phyloP scores from a whole-genome alignment of 2,888 invertebrate species.

The Ditylenchus weischeri region DNA sequence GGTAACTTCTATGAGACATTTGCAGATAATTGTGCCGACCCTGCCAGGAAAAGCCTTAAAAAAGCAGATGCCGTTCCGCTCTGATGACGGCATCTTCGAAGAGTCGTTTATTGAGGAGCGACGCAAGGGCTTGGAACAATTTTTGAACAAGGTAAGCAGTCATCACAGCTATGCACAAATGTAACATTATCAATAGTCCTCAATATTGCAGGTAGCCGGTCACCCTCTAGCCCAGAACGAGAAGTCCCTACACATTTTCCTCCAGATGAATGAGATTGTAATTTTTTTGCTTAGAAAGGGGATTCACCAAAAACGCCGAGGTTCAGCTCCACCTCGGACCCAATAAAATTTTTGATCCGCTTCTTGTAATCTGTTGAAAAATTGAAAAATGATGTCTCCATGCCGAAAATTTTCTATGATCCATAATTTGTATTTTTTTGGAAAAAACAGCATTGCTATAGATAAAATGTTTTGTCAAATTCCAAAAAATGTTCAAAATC shows the following conservation, averaged over 20 bases:
- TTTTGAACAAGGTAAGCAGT: conserved; percentile 84
- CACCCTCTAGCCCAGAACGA: conserved; percentile 98
- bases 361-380: conserved; percentile 64
- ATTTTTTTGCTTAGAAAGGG: neutral
- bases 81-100: conserved; percentile 98
- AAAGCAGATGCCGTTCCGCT: conserved; percentile 93
- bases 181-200: neutral
- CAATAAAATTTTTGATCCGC: neutral
- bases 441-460: no score
- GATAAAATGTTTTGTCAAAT: no score
- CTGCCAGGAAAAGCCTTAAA: conserved; percentile 98
- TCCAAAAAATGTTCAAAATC: no score
- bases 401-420: no score
- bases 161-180: conserved; percentile 8
- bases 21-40: conserved; percentile 92
- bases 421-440: no score
- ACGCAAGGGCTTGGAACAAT: conserved; percentile 90
- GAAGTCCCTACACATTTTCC: conserved; percentile 96
- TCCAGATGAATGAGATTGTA: conserved; percentile 89
- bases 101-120: conserved; percentile 98
- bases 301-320: no score
- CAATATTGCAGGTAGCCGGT: conserved; percentile 81
- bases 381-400: no score
- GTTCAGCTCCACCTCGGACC: neutral
- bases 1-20: conserved; percentile 11